Conservation (phyloP, 2,113 vertebrate genomes). For the Rhinolophus sinicus region DNA sequence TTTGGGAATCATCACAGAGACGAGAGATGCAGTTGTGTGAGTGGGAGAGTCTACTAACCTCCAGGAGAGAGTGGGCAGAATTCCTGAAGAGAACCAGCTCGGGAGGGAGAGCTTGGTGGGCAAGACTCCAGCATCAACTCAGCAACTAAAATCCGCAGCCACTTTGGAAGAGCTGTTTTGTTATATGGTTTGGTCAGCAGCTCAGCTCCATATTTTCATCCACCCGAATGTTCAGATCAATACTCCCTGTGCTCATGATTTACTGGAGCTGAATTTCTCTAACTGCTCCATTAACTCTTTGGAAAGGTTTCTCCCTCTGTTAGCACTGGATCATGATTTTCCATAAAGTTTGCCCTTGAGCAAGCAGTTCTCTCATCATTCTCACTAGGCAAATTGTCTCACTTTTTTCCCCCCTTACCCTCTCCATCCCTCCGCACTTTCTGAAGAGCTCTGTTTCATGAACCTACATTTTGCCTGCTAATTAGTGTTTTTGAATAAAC, state of each 20-base stretch:
- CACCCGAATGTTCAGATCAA: conserved; percentile 73
- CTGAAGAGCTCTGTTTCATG: conserved; percentile 70
- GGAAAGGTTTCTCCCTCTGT: conserved; percentile 79
- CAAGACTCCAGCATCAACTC: conserved; percentile 54
- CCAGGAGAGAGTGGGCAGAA: background rate
- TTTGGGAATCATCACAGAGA: background rate
- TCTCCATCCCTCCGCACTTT: conserved; percentile 78
- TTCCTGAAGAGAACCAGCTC: conserved; percentile 30
- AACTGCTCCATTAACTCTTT: conserved; percentile 76
- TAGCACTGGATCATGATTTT: conserved; percentile 77
- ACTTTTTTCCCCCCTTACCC: background rate
- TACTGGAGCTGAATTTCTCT: conserved; percentile 76
- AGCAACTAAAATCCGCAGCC: conserved; percentile 54
- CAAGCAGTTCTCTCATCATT: conserved; percentile 74
- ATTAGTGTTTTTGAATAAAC: conserved; percentile 80
- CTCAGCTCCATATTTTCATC: conserved; percentile 72
- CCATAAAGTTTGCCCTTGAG: conserved; percentile 77
- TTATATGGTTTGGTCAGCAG: conserved; percentile 66
- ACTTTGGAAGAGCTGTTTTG: conserved; percentile 26
- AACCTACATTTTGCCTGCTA: conserved; percentile 73
- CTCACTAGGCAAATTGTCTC: conserved; percentile 73
- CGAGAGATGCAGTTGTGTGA: background rate
- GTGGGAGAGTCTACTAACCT: background rate
- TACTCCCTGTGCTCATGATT: conserved; percentile 73
- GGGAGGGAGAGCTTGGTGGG: background rate